A percentile compares a stretch with the other conserved stretches of the same genome.
phyloP scores from a whole-genome alignment of 2,113 vertebrate genomes.

The Stictonetta naevosa region DNA sequence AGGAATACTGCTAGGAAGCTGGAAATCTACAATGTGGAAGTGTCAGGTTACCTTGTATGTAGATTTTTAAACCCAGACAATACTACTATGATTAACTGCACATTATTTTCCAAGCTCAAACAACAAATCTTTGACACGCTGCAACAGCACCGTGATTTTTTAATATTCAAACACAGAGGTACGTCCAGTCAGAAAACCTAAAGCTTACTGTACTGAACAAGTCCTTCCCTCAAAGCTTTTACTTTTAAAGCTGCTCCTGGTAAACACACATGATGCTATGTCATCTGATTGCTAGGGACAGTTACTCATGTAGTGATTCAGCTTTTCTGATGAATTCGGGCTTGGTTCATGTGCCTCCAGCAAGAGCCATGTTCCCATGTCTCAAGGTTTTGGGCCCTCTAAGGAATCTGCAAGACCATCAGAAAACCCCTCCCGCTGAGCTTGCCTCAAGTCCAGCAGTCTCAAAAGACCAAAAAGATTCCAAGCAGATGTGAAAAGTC shows the following conservation, averaged over 20 bases:
- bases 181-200: not conserved
- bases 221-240: not conserved
- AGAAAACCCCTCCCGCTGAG: not conserved
- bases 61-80: not conserved
- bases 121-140: not conserved
- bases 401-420: not conserved
- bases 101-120: not conserved
- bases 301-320: slow-evolving; percentile 51
- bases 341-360: not conserved
- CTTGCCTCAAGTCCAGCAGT: not conserved
- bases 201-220: not conserved
- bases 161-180: not conserved
- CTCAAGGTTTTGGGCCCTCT: slow-evolving; percentile 9
- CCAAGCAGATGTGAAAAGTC: slow-evolving; percentile 34
- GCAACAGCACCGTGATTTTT: not conserved
- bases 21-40: not conserved
- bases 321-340: slow-evolving; percentile 30
- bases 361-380: not conserved
- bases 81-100: not conserved
- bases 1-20: not conserved
- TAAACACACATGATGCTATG: not conserved
- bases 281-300: not conserved
- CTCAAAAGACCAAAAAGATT: not conserved
- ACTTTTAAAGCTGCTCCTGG: not conserved
- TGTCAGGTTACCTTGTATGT: not conserved